Base-by-base conservation (phyloP, 2,888 invertebrate species). In the Habroteleia sp. region DNA sequence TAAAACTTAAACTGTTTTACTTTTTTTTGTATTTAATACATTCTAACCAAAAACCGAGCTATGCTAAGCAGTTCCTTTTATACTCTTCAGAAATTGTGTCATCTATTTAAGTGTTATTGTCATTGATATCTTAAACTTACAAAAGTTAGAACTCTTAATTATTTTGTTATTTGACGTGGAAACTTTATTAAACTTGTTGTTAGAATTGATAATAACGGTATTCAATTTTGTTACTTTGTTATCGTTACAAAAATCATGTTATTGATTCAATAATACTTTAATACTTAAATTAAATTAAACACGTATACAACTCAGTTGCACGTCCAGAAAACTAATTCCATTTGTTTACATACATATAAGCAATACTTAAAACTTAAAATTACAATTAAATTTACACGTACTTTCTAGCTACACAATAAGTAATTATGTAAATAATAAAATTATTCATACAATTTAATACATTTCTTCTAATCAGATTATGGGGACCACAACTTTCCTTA, bases 401-500 rank as follows among this genome's bases (percentile, higher is more conserved):
- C n/a, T n/a, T n/a, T n/a, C n/a, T n/a, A n/a, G n/a, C n/a, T n/a
- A n/a, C n/a, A n/a, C n/a, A n/a, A n/a, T n/a, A n/a, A n/a, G n/a
- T 23, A 25, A 46, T 46, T 56, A 66, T 39, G 48, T 41, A 66
- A 66, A 66, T 56, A 56, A 66, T 39, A 33, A 66, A 56, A 33
- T 0, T 33, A 23, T 31, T n/a, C 58, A 16, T 27, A 42, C 10
- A 8, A 17, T 42, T 35, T 27, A 17, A 39, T 11, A 33, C 41
- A 58, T 50, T 68, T 50, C 58, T 50, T 50, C 42, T 25, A 14
- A 25, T 31, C 33, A 58, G 31, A 17, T 25, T 11, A 10, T 23
- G 31, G 7, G 42, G 23, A 11, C 58, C 16, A 10, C 25, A 68
- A 68, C 56, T 41, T 10, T 20, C 56, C 58, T 58, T 58, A 69